Conservation (phyloP, 2,113 vertebrate species). For the Micronycteris hirsuta region DNA sequence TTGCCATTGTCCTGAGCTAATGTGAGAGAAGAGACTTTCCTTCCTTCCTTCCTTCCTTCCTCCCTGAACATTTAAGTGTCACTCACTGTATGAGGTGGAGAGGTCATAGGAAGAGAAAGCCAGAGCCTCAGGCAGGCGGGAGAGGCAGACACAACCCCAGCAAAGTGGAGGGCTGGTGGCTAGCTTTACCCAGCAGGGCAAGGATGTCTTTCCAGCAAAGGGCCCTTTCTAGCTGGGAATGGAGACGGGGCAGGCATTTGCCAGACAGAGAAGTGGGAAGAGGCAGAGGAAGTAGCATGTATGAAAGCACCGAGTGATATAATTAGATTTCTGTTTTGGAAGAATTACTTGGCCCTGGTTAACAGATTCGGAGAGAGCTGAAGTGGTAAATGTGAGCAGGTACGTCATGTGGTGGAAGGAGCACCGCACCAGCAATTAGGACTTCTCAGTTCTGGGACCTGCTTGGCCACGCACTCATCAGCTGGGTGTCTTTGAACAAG, state of each 20-base stretch:
- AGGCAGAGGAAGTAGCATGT: conserved; percentile 54
- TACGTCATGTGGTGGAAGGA: neutral
- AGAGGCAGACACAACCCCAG: neutral
- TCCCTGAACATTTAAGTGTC: conserved; percentile 29
- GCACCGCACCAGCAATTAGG: neutral
- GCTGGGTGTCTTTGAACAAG: neutral
- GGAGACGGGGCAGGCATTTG: conserved; percentile 39
- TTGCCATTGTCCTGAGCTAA: conserved; percentile 58
- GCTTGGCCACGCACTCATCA: neutral
- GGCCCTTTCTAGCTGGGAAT: neutral
- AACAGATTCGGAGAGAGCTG: conserved; percentile 47
- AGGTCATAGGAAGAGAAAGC: conserved; percentile 33
- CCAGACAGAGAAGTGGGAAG: conserved; percentile 63
- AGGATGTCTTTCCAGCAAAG: neutral
- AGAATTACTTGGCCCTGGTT: conserved; percentile 64
- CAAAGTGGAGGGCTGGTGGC: neutral
- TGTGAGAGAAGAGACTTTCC: conserved; percentile 24
- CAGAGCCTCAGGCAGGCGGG: neutral
- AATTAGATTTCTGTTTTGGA: conserved; percentile 71
- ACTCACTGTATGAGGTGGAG: neutral
- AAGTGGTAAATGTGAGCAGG: conserved; percentile 52
- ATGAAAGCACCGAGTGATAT: conserved; percentile 58
- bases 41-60: conserved; percentile 62
- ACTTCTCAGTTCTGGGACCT: neutral
- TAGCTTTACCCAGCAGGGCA: neutral